Conservation (phyloP, 2,888 invertebrate species). For the Spisula solida region DNA sequence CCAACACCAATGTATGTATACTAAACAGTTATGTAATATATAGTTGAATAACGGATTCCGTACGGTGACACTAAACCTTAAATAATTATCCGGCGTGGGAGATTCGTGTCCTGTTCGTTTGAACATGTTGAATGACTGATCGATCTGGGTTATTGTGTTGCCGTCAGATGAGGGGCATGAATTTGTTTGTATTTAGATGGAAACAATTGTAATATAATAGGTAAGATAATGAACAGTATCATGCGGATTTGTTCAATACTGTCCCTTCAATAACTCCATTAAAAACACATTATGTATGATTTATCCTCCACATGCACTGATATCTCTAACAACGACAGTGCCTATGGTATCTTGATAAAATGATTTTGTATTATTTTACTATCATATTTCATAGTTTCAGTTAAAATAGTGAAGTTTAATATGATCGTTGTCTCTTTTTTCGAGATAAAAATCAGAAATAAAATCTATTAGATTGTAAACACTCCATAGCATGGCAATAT, state of each 20-base stretch:
- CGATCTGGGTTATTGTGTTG: background rate
- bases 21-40: too few relatives aligned
- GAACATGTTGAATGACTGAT: background rate
- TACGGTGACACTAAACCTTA: too few relatives aligned
- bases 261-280: background rate
- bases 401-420: background rate
- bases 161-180: background rate
- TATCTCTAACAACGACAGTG: background rate
- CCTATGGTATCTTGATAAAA: background rate
- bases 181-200: conserved; percentile 6
- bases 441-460: conserved; percentile 9
- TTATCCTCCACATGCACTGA: background rate
- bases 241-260: background rate
- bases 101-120: background rate
- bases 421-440: background rate
- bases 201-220: conserved; percentile 19
- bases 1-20: too few relatives aligned
- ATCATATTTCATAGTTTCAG: background rate
- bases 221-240: background rate
- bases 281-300: conserved; percentile 9
- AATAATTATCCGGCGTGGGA: background rate
- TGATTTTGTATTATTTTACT: conserved; percentile 12
- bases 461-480: background rate
- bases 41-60: too few relatives aligned
- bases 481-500: background rate